Percentiles rank a stretch among this genome's conserved stretches.
These are phyloP conservation scores for Lasioglossum leucozonium DNA, from an alignment of 2,888 invertebrate species.

Conservation along the genomic window DNA sequence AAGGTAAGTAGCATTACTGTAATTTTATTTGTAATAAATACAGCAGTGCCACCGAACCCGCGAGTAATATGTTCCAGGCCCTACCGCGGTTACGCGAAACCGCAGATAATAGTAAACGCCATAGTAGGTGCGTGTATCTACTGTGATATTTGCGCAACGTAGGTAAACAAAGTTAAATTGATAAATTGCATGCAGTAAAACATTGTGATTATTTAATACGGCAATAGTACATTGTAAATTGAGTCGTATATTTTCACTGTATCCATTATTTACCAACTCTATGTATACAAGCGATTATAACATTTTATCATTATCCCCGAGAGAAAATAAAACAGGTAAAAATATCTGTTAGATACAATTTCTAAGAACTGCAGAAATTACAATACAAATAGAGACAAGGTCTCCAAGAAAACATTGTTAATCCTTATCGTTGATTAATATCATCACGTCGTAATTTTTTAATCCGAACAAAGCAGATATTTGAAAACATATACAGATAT, in stretches of 20 bases:
- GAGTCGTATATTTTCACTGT: not conserved
- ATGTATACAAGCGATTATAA: not conserved
- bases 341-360: not conserved
- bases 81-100: not conserved
- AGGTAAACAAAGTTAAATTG: not conserved
- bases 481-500: too few relatives aligned
- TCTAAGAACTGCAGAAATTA: not conserved
- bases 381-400: not conserved
- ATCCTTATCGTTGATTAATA: not conserved
- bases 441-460: too few relatives aligned
- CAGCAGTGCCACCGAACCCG: not conserved
- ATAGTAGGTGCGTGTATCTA: not conserved
- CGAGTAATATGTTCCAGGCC: not conserved
- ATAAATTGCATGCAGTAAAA: not conserved
- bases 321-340: not conserved
- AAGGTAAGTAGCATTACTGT: not conserved
- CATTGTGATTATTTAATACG: not conserved
- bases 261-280: not conserved
- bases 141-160: not conserved
- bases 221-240: not conserved
- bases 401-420: not conserved
- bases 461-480: too few relatives aligned
- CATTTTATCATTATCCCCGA: not conserved
- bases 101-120: not conserved
- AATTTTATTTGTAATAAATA: slow-evolving; percentile 1